phyloP scores from a whole-genome alignment of 2,113 vertebrate species.

The Syngnathoides biaculeatus region DNA sequence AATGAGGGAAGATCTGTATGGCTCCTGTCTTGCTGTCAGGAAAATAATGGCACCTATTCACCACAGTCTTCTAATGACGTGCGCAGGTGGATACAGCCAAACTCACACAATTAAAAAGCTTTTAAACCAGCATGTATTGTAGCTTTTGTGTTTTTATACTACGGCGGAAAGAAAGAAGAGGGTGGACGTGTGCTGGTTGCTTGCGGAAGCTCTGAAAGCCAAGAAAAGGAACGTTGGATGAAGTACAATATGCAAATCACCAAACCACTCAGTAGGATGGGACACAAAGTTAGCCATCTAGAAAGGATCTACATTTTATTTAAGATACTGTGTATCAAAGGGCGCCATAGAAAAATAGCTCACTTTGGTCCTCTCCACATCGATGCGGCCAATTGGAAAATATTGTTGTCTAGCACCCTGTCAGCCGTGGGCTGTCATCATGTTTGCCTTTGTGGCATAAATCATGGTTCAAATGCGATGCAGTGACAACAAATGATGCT shows the following conservation, averaged over 20 bases:
- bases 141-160: neutral
- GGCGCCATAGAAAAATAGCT: too few relatives aligned
- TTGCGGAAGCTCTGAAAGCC: neutral
- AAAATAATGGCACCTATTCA: neutral
- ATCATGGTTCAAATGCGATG: neutral
- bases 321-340: too few relatives aligned
- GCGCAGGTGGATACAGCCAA: neutral
- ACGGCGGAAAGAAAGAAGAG: neutral
- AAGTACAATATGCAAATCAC: neutral
- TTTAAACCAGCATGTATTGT: neutral
- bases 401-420: neutral
- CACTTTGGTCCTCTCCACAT: too few relatives aligned
- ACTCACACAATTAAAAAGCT: neutral
- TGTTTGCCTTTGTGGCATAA: neutral
- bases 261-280: too few relatives aligned
- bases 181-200: neutral
- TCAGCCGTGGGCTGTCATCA: neutral
- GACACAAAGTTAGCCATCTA: too few relatives aligned
- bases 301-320: too few relatives aligned
- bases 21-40: slow-evolving; percentile 14
- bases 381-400: neutral
- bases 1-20: slow-evolving; percentile 7
- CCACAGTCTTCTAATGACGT: neutral
- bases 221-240: neutral
- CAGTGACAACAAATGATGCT: neutral